Evolutionary conservation across 2,113 vertebrate genomes (phyloP).

Genomic region (Forbesichthys agassizii): DNA sequence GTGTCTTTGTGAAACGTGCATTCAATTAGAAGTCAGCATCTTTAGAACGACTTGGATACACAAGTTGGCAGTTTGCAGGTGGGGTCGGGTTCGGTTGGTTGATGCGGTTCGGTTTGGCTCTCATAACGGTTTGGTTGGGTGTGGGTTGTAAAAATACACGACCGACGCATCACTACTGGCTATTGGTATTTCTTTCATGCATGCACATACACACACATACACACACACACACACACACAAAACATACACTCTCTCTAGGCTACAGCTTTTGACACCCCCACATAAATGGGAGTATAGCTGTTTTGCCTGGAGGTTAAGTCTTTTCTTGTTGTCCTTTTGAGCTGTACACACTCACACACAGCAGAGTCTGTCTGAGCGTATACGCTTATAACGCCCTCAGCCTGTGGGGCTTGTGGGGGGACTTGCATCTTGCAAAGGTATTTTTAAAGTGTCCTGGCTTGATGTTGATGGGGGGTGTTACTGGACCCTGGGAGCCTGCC

Average conservation of each 20-base stretch:
- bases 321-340: slow-evolving; percentile 60
- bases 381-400: slow-evolving; percentile 63
- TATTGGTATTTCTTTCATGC: background rate
- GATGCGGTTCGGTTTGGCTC: too few relatives aligned
- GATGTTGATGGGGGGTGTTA: slow-evolving; percentile 3
- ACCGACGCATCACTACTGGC: too few relatives aligned
- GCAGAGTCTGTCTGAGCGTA: slow-evolving; percentile 40
- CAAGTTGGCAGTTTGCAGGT: too few relatives aligned
- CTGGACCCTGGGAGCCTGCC: slow-evolving; percentile 33
- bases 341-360: slow-evolving; percentile 51
- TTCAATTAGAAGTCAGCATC: too few relatives aligned
- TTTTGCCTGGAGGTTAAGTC: slow-evolving; percentile 57
- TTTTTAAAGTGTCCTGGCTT: too few relatives aligned
- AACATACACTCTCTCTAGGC: background rate
- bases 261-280: slow-evolving; percentile 36
- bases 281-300: slow-evolving; percentile 38
- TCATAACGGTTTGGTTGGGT: too few relatives aligned
- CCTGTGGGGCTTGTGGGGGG: background rate
- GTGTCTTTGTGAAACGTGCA: too few relatives aligned
- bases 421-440: too few relatives aligned
- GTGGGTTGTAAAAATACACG: too few relatives aligned
- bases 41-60: too few relatives aligned
- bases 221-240: slow-evolving; percentile 2
- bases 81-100: too few relatives aligned
- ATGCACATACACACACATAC: background rate